Percentiles rank a stretch among this genome's conserved stretches.
phyloP scores from a whole-genome alignment of 1,140 invertebrate species.

The Pseudomyrmex pallidus region DNA sequence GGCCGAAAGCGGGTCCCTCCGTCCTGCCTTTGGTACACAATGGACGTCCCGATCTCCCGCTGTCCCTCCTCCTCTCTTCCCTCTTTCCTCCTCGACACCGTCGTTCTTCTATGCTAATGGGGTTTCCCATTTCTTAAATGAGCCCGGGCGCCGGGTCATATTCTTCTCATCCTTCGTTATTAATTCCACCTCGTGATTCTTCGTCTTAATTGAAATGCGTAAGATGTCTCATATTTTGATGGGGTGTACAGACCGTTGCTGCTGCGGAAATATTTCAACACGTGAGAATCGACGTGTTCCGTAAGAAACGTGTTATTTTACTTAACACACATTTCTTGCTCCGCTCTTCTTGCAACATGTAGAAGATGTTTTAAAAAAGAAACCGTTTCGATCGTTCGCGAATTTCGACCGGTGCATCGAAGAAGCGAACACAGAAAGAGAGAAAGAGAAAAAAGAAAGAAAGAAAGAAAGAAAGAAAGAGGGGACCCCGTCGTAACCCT shows the following conservation, averaged over 20 bases:
- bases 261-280: not conserved
- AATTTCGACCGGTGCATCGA: too few species aligned
- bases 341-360: not conserved
- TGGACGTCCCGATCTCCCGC: conserved; percentile 46
- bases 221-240: not conserved
- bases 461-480: not conserved
- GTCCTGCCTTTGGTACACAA: conserved; percentile 53
- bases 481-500: conserved; percentile 20
- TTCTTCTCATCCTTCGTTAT: conserved; percentile 67
- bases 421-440: not conserved
- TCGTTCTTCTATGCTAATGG: conserved; percentile 75
- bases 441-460: not conserved
- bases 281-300: not conserved
- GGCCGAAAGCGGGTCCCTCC: conserved; percentile 69
- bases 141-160: conserved; percentile 54
- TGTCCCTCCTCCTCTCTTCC: conserved; percentile 25
- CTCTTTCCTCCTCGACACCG: conserved; percentile 1
- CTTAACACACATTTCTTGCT: not conserved
- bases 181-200: conserved; percentile 41
- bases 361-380: too few species aligned
- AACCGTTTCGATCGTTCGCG: not conserved
- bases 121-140: conserved; percentile 75
- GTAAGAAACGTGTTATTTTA: not conserved
- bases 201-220: conserved; percentile 28
- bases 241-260: not conserved